Evolutionary conservation across 2,113 vertebrate genomes (phyloP), one percentile per base, ranked within the genome.

Genomic region (Upupa epops): DNA sequence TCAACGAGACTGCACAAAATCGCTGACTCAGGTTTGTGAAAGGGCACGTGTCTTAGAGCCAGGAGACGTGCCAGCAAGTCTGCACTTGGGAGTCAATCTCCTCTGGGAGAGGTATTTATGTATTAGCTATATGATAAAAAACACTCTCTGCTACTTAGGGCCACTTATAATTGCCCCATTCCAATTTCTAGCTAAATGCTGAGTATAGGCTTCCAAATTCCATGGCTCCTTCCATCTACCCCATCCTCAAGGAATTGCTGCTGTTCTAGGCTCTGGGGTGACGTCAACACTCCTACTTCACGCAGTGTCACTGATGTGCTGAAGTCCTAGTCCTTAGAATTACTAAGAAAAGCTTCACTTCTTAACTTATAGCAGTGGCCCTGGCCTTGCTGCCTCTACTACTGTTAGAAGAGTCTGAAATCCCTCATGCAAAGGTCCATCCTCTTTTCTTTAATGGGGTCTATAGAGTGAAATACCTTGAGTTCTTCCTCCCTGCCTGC

Each of bases 71-170:
- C 92, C 51, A 60, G 45, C 11, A 3, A 89, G 72, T 76, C 92
- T 83, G 75, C 59, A n/a, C 34, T 59, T 90, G 91, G 92, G 91
- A 94, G 86, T 52, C 83, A 40, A 11, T 76, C 37, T 87, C 86
- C 86, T 55, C 34, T 49, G 96, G 89, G 92, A 92, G 56, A 86
- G n/a, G 52, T 78, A 95, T 93, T 94, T 95, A 68, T 92, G 56
- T 93, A 87, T 73, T 70, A 87, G 75, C 77, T 74, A 92, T 52
- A 64, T 77, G 45, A 81, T 85, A 87, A 95, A 96, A 42, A 96
- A 79, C 56, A n/a, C 73, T 94, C 68, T 72, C 71, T 77, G 83
- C 84, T 88, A 84, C 89, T 94, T 90, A 94, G 31, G 70, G 74
- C 68, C 86, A 82, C 92, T 94, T 95, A 85, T 77, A 87, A 88